phyloP scores from a whole-genome alignment of 35 echinoderm and acorn worm genomes.

The Patiria miniata region DNA sequence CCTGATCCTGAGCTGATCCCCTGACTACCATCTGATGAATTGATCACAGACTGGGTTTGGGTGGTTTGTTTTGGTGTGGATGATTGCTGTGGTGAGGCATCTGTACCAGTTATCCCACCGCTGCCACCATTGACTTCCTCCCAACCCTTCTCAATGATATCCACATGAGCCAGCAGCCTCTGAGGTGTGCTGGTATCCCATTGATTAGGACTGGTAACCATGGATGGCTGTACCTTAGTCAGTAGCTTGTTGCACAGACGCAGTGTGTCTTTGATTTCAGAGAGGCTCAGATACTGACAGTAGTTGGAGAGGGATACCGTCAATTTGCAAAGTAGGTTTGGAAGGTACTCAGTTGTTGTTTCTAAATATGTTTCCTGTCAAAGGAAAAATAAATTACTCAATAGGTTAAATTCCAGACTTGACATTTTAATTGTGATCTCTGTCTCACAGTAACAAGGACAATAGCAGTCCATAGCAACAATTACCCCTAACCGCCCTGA shows the following conservation, averaged over 20 bases:
- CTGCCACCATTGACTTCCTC: constrained; percentile 10
- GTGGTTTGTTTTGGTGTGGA: constrained; percentile 11
- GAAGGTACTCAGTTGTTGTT: constrained; percentile 91
- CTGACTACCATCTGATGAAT: background rate
- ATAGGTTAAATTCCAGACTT: too few species aligned
- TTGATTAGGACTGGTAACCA: constrained; percentile 85
- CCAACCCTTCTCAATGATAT: constrained; percentile 79
- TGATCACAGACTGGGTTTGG: background rate
- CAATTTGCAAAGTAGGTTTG: constrained; percentile 88
- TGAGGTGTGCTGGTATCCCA: constrained; percentile 44
- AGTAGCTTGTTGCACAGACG: constrained; percentile 87
- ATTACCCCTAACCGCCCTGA: too few species aligned
- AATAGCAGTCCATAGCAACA: too few species aligned
- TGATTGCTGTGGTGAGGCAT: background rate
- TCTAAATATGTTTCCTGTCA: constrained; percentile 89
- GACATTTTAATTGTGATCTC: too few species aligned
- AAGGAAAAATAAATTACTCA: constrained; percentile 20
- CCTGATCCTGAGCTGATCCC: constrained; percentile 3
- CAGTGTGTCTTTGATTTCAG: constrained; percentile 77
- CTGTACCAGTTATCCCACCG: background rate
- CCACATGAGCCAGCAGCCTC: constrained; percentile 53
- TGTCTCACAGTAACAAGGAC: too few species aligned
- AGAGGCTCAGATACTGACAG: constrained; percentile 62
- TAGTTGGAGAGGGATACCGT: constrained; percentile 93
- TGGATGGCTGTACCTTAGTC: constrained; percentile 98